Evolutionary conservation across 2,797 vertebrate genomes (phyloP), one percentile per base, ranked within the genome.

Genomic region (Halcyon chelicuti): DNA sequence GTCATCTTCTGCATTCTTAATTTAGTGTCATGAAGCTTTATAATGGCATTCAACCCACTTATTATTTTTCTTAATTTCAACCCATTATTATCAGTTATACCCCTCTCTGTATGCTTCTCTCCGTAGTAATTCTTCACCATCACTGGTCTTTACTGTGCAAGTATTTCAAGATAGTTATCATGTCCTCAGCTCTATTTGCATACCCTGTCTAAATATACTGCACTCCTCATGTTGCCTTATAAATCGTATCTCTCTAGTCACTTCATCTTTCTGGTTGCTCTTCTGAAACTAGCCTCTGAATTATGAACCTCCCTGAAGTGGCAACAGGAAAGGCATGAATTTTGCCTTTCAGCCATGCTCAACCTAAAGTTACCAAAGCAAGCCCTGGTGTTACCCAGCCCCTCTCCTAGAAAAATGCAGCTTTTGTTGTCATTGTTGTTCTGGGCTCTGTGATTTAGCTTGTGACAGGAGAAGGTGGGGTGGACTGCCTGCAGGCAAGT

Each of bases 21-120:
- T 84, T 88, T 79, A 70, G 35, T 22, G 16, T 55, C 71, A 42
- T 11, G 14, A 75, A 88, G 70, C 68, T 94, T 94, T 86, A 60
- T 47, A 52, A 29, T 63, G 42, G 76, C 89, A 81, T 62, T 72
- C n/a, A 31, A 66, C 76, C 73, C 70, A 86, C 60, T 37, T 92
- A 86, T 90, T 93, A 90, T 84, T 94, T 96, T 93, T 92, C 86
- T 84, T 90, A 84, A 95, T 96, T 94, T 88, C 93, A 78, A 66
- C 7, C 52, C 88, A 96, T 93, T 96, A 78, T 81, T 92, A 90
- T 90, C 70, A 78, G 73, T 88, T 90, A 80, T 47, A 66, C 18
- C 47, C 14, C 21, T 84, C 88, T 86, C 29, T 35, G 28, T 51
- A 51, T 28, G 26, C 26, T 91, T 39, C 58, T 51, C 76, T 70